Conservation (phyloP, 2,888 invertebrate genomes). For the Chalcis sispes region DNA sequence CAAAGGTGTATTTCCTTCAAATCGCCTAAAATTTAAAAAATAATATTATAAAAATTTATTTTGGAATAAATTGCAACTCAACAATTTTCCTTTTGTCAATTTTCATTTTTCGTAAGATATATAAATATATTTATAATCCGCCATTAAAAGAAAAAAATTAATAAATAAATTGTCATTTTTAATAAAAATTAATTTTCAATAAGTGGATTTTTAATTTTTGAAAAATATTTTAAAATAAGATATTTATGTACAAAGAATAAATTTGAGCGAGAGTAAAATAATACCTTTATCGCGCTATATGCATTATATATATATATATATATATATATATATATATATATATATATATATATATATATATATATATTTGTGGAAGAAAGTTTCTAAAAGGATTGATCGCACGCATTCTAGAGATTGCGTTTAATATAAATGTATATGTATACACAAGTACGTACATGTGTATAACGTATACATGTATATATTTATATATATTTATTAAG, state of each 20-base stretch:
- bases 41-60: too few species aligned
- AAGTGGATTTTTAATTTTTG: background rate
- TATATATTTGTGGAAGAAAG: constrained; percentile 36
- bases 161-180: background rate
- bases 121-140: constrained; percentile 10
- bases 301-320: background rate
- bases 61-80: too few species aligned
- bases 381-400: constrained; percentile 49
- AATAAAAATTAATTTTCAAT: background rate
- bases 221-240: background rate
- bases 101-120: constrained; percentile 37
- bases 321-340: constrained; percentile 2
- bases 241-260: constrained; percentile 7
- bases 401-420: constrained; percentile 14
- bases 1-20: too few species aligned
- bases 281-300: constrained; percentile 9
- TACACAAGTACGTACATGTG: too few species aligned
- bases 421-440: constrained; percentile 27
- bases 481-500: constrained; percentile 45
- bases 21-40: too few species aligned
- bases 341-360: too few species aligned
- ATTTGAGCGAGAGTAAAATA: constrained; percentile 21
- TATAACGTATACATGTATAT: too few species aligned
- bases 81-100: constrained; percentile 23
- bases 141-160: background rate